Base-by-base conservation (phyloP, 2,888 invertebrate species). In the Mesodorylaimus sp. region DNA sequence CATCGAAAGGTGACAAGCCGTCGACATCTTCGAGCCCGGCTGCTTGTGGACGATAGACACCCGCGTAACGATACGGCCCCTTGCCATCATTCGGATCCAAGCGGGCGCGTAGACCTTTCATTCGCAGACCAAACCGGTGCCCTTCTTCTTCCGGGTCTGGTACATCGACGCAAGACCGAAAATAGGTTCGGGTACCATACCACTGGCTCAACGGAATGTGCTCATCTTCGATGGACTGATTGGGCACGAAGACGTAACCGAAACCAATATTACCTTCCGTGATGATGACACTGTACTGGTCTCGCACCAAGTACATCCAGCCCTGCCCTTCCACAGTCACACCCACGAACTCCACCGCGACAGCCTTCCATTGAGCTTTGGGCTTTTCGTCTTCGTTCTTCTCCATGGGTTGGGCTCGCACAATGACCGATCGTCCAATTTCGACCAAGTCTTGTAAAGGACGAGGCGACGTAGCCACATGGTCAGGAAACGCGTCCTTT, bases 171-270 rank as follows among this genome's bases (percentile, higher is more conserved):
- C 44, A 43, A 26, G 44, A 25, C 26, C 44, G 24, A 43, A 26
- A 43, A 16, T 26, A 16, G 5, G 26, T 10, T 16, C 44, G 25
- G 3, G 27, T 43, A 3, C 44, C 44, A 19, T 16, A 43, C 44
- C 44, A 43, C 27, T 43, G 5, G 10, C 10, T 10, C 27, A 26
- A 27, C 19, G 5, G 24, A 5, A 43, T 19, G 21, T 26, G 7
- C 24, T 13, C 10, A 27, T 24, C 26, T 7, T 43, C 27, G 7
- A 43, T 21, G 27, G 27, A 43, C 19, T 43, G 26, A 26, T 43
- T 43, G 10, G 7, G 26, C 5, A 26, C 44, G 19, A 43, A 43
- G 13, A 43, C 44, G 44, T 43, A 43, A 26, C 44, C 44, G 44
- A 43, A 26, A 27, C 44, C 44, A 10, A 43, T 21, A 10, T 27